Base-by-base conservation (phyloP, 35 echinoderm and acorn worm genomes). In the Apostichopus parvimensis region DNA sequence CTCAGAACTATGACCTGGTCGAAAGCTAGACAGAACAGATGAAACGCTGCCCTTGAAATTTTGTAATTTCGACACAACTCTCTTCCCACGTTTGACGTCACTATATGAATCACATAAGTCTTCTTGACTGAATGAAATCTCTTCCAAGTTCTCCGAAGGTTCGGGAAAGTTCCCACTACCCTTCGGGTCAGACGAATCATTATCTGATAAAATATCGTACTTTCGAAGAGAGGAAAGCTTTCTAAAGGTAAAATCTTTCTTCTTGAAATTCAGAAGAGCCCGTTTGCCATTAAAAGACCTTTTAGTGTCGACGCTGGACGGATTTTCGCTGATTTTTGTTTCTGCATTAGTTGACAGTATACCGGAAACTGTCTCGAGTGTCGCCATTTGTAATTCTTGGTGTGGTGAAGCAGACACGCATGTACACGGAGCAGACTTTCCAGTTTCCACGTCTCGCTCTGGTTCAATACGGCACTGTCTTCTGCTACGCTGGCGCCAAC, bases 201-300 rank as follows among this genome's bases (percentile, higher is more conserved):
- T 24, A 75, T 88, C 21, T 72, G 62, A 53, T 57, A 88, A 55
- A 7, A 54, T 13, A 6, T 18, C 18, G 11, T 88, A 88, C 14
- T 75, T 68, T 25, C 8, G 17, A 75, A 24, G 1, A 54, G 86
- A 68, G 13, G 86, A 26, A 9, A 88, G 26, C 62, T 52, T 88
- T 28, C 45, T 72, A 8, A 88, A 34, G 5, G 86, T 18, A 25
- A 88, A 54, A 23, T 65, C 18, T 18, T 22, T 68, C 62, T 57
- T 71, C 34, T 88, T 88, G 15, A 88, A 54, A 72, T 75, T 88
- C 62, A 88, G 57, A 15, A 88, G 52, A 2, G 86, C 70, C 5
- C 5, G 11, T 23, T 75, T 88, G 11, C 28, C 15, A 54, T 60
- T n/a, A 45, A 62, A 34, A 13, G 22, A 5, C 58, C 58, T 72